Conservation (phyloP, 2,888 invertebrate species). For the Drosophila algonquin region DNA sequence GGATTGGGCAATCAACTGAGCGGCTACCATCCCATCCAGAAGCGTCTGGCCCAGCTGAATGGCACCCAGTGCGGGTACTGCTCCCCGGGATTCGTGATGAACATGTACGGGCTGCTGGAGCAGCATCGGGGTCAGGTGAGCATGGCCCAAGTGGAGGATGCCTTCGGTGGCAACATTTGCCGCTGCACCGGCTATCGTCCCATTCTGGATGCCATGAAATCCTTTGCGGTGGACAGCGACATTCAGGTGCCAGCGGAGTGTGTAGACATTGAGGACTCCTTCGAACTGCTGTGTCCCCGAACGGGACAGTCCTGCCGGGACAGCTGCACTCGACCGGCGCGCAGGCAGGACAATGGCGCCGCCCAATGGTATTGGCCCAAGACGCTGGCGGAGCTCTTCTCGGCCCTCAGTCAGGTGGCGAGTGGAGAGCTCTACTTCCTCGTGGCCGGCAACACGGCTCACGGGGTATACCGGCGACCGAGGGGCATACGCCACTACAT, state of each 20-base stretch:
- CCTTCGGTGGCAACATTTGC: conserved; percentile 91
- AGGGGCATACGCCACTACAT: conserved; percentile 85
- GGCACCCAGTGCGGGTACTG: conserved; percentile 91
- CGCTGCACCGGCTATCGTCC: conserved; percentile 92
- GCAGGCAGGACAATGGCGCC: conserved; percentile 39
- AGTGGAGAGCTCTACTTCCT: conserved; percentile 85
- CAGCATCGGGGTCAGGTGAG: conserved; percentile 85
- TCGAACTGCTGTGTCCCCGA: conserved; percentile 59
- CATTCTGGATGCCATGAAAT: conserved; percentile 91
- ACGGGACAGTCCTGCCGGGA: conserved; percentile 82
- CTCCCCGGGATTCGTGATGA: conserved; percentile 91
- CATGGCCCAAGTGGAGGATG: conserved; percentile 89
- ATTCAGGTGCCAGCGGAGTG: conserved; percentile 83
- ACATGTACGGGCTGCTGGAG: conserved; percentile 86
- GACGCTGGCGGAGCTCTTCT: conserved; percentile 65
- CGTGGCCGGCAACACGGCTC: conserved; percentile 92
- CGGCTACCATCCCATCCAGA: conserved; percentile 89
- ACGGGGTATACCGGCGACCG: conserved; percentile 85
- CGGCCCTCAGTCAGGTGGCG: conserved; percentile 79
- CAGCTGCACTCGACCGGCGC: conserved; percentile 61
- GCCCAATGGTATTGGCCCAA: conserved; percentile 77
- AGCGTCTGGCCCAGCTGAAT: conserved; percentile 87
- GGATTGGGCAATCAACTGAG: conserved; percentile 87
- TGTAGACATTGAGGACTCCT: conserved; percentile 83
- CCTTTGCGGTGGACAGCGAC: conserved; percentile 87